Base-by-base conservation (phyloP, 2,797 vertebrate species). In the Dendrocincla tyrannina region DNA sequence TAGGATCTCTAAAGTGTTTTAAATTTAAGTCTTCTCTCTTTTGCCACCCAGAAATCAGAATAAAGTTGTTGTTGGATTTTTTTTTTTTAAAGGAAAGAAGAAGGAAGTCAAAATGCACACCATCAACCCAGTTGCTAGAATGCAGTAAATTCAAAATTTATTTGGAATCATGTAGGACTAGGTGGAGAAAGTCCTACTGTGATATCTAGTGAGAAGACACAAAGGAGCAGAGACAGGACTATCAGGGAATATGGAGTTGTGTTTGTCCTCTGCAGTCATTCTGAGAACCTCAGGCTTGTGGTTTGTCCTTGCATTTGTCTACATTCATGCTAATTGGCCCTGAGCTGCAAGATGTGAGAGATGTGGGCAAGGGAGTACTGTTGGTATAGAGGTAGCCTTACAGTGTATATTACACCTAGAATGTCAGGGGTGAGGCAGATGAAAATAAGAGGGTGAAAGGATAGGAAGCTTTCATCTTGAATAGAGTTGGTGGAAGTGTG, bases 11-110 rank as follows among this genome's bases (percentile, higher is more conserved):
- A 73, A 89, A 89, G 17, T 32, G 73, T 76, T 95, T 92, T 55
- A 90, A 78, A 58, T 91, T 28, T 58, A 76, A 66, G 5, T 82
- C 0, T 89, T 69, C 66, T 91, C 46, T 93, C 13, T 78, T 78
- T 75, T 85, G 46, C 83, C 81, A 89, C 73, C 60, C 78, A 94
- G 67, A 84, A 67, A 93, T 79, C 58, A 86, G 55, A 75, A 94
- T 58, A 58, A 82, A 66, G 30, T 24, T 47, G 22, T 47, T 22
- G 44, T 44, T 42, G 13, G 17, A 6, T 3, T 8, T 35, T 62
- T 30, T 69, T 44, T 56, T 33, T 70, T 46, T 50, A 7, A 14
- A 47, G 44, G 33, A 8, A 13, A 64, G 3, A 69, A 39, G 5
- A 78, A 8, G 10, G 30, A 79, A 75, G 17, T 69, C 46, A 66